A percentile compares a stretch with the other conserved stretches of the same genome.
phyloP scores from a whole-genome alignment of 2,113 vertebrate species.

The Osmerus eperlanus region DNA sequence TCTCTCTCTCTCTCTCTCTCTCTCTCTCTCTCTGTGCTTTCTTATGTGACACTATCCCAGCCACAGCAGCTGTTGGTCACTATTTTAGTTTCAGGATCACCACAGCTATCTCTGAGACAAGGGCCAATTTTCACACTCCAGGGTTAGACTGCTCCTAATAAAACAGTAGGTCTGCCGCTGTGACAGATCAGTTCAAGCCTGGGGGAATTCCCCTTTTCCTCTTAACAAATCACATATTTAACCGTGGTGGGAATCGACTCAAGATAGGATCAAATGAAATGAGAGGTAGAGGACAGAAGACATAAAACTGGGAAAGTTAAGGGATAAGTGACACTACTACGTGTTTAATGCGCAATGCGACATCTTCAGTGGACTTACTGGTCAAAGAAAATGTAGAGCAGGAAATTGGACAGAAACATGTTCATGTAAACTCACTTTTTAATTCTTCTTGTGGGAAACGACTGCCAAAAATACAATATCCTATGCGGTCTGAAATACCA shows the following conservation, averaged over 20 bases:
- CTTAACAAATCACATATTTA: neutral
- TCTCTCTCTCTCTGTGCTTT: neutral
- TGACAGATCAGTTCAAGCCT: neutral
- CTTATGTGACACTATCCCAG: slow-evolving; percentile 31
- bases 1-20: no score
- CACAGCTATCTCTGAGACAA: slow-evolving; percentile 37
- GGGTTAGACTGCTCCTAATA: slow-evolving; percentile 39
- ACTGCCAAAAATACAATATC: slow-evolving; percentile 70
- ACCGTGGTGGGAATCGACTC: no score
- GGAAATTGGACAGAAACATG: neutral
- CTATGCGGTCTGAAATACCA: slow-evolving; percentile 63
- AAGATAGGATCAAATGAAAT: no score
- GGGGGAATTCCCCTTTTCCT: slow-evolving; percentile 17
- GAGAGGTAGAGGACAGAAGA: no score
- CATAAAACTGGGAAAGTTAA: no score
- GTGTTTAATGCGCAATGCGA: no score
- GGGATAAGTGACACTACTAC: no score
- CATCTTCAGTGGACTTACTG: neutral
- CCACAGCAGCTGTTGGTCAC: slow-evolving; percentile 58
- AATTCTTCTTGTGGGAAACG: slow-evolving; percentile 77
- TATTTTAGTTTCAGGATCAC: slow-evolving; percentile 59
- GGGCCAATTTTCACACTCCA: slow-evolving; percentile 59
- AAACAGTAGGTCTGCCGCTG: slow-evolving; percentile 23
- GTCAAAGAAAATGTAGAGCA: neutral
- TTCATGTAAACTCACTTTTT: slow-evolving; percentile 58